A percentile compares a stretch with the other conserved stretches of the same genome.
Conservation (phyloP, 2,797 vertebrate species). For the Ctenosaura bakeri region DNA sequence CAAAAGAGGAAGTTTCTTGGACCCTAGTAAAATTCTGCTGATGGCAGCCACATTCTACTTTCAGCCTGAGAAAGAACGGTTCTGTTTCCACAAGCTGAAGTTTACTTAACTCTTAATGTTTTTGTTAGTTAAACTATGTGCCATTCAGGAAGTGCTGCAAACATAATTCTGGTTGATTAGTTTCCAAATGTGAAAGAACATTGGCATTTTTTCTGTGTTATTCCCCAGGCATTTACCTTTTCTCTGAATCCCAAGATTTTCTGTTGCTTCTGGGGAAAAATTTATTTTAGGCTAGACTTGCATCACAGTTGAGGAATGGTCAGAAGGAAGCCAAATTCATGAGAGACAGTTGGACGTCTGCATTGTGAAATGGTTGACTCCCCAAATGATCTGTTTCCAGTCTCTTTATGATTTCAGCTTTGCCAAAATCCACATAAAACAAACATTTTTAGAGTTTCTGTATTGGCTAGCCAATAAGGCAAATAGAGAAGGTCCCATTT, state of each 20-base stretch:
- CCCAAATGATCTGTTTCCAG: conserved; percentile 74
- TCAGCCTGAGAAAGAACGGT: not conserved
- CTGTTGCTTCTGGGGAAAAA: conserved; percentile 32
- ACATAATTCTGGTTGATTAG: not conserved
- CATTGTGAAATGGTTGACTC: conserved; percentile 66
- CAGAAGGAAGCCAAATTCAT: conserved; percentile 54
- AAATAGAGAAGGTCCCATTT: conserved; percentile 32
- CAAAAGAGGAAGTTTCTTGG: not conserved
- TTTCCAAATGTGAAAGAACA: not conserved
- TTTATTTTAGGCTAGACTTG: conserved; percentile 59
- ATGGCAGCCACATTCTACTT: not conserved
- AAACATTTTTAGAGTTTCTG: conserved; percentile 50
- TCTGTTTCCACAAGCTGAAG: not conserved
- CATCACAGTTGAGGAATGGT: conserved; percentile 67
- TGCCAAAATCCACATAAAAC: conserved; percentile 67
- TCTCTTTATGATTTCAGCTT: conserved; percentile 54
- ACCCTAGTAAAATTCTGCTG: conserved; percentile 3
- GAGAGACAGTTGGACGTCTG: conserved; percentile 62
- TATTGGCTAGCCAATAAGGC: conserved; percentile 53
- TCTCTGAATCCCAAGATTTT: conserved; percentile 9
- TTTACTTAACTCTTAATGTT: accelerated
- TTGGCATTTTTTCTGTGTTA: not conserved
- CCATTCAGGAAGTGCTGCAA: not conserved
- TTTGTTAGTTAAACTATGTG: accelerated
- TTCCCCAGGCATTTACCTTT: conserved; percentile 22